Conservation (phyloP, 2,797 vertebrate species). For the Oreortyx pictus region DNA sequence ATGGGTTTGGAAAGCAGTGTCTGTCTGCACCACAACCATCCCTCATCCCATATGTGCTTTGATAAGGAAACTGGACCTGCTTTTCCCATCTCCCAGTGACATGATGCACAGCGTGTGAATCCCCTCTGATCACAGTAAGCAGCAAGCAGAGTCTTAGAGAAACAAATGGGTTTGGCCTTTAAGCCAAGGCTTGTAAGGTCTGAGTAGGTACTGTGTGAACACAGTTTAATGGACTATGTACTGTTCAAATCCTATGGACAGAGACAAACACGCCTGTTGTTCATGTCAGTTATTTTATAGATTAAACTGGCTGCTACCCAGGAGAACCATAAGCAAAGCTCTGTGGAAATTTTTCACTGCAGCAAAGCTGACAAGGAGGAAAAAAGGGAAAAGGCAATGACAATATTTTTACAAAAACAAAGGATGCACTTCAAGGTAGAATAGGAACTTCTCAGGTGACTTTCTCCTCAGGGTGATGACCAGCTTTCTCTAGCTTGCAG, state of each 20-base stretch:
- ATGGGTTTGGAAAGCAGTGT: background rate
- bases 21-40: background rate
- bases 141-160: background rate
- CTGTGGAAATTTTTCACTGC: slow-evolving; percentile 25
- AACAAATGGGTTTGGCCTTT: slow-evolving; percentile 10
- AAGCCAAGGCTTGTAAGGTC: background rate
- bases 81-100: background rate
- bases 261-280: slow-evolving; percentile 29
- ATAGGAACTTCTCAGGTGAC: background rate
- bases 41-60: fast-evolving
- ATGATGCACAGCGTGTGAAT: background rate
- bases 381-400: background rate
- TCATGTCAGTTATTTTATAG: background rate
- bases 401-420: background rate
- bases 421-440: background rate
- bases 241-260: background rate
- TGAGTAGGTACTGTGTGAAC: background rate
- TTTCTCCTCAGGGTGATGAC: background rate
- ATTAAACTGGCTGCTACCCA: slow-evolving; percentile 27
- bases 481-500: background rate
- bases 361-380: background rate
- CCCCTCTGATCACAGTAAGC: background rate
- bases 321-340: background rate
- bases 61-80: background rate
- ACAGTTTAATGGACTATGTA: background rate